Evolutionary conservation across 2,797 vertebrate genomes (phyloP), one percentile per base, ranked within the genome.

Genomic region (Acipenser ruthenus): DNA sequence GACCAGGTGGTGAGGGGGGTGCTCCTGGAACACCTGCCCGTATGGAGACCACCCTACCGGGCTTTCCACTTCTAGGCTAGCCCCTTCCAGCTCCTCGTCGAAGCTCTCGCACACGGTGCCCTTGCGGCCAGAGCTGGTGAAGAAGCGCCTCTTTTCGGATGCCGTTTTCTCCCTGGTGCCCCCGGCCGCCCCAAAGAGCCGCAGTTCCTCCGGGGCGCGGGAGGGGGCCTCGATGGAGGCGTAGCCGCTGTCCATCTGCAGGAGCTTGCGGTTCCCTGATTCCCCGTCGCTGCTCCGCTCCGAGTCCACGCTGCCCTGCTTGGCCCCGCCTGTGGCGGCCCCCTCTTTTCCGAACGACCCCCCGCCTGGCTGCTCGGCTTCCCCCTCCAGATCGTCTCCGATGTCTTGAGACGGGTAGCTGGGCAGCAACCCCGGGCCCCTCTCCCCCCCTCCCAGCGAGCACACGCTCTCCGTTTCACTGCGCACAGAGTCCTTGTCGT

Each of bases 201-300:
- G 77, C 64, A 87, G 73, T 1, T 93, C 91, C 53, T 99, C 96
- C 0, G 89, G 86, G 5, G 84, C 88, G 1, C 89, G 89, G n/a
- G 82, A 84, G 0, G 95, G 95, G 1, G 88, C 96, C 78, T 99
- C 96, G 13, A 98, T 99, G 10, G 96, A 98, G 3, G 94, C 92
- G 0, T 99, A 98, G 67, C 96, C 96, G 0, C 96, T 99, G 88
- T 99, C 96, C 96, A 98, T 98, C 87, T 98, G 96, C 70, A 98
- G 78, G 72, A 99, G 84, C 75, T 95, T 96, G 10, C 96, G 92
- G 0, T 88, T 90, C 67, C 89, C 89, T 0, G 92, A 78, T 65
- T 94, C 93, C 6, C 90, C 84, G 0, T 95, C 89, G 5, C 83
- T 80, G 18, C 80, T 76, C 60, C 79, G 79, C 69, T 86, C 87